Conservation (phyloP, 2,888 invertebrate species). For the Alitta virens region DNA sequence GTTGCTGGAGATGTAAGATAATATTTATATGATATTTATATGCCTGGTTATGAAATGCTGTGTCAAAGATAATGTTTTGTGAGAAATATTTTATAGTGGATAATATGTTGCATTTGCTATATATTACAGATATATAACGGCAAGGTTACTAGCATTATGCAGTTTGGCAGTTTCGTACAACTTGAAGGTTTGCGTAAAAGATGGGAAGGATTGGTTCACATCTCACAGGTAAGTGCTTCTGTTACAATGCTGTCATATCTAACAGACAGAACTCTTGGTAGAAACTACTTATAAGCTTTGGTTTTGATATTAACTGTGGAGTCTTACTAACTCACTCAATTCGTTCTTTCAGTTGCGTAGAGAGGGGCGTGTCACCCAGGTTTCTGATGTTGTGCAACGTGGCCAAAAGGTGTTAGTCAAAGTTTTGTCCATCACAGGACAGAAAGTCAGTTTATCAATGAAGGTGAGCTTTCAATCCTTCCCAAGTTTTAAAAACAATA, state of each 20-base stretch:
- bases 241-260: too few species aligned
- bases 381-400: constrained; percentile 86
- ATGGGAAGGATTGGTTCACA: constrained; percentile 96
- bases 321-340: too few species aligned
- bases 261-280: too few species aligned
- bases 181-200: constrained; percentile 81
- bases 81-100: not conserved
- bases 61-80: not conserved
- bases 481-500: not conserved
- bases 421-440: constrained; percentile 87
- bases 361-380: constrained; percentile 91
- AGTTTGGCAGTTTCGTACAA: constrained; percentile 98
- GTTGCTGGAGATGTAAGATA: constrained; percentile 57
- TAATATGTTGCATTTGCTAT: too few species aligned
- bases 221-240: constrained; percentile 66
- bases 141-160: constrained; percentile 90
- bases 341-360: constrained; percentile 69
- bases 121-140: constrained; percentile 77
- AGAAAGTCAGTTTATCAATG: constrained; percentile 93
- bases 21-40: too few species aligned
- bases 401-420: constrained; percentile 79
- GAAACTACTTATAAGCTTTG: too few species aligned
- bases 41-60: too few species aligned
- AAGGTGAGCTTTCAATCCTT: constrained; percentile 62
- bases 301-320: too few species aligned